Evolutionary conservation across 2,888 invertebrate genomes (phyloP).

Genomic region (Xanthia togata): DNA sequence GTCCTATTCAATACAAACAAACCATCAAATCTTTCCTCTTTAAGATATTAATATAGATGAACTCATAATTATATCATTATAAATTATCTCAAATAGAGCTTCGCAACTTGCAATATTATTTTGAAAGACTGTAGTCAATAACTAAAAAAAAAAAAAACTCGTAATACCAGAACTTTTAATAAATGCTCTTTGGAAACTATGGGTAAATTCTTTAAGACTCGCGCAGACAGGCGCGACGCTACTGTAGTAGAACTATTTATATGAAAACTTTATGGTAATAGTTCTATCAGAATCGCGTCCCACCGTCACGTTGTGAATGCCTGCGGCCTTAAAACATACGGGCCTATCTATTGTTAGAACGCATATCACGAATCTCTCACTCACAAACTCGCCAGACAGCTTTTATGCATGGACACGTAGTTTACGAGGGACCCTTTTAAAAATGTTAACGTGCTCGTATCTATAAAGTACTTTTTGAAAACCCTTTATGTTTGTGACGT

Average conservation of each 20-base stretch:
- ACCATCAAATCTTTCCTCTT: too few relatives aligned
- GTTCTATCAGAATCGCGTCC: too few relatives aligned
- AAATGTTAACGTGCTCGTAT: neutral
- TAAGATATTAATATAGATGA: too few relatives aligned
- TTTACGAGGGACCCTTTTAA: constrained; percentile 49
- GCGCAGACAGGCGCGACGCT: too few relatives aligned
- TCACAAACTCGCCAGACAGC: constrained; percentile 9
- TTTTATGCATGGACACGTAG: constrained; percentile 39
- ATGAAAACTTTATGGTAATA: too few relatives aligned
- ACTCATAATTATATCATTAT: too few relatives aligned
- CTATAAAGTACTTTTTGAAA: constrained; percentile 26
- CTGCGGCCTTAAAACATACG: neutral
- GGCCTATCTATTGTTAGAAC: neutral
- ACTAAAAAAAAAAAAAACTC: neutral
- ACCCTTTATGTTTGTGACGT: constrained; percentile 12
- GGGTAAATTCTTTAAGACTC: neutral
- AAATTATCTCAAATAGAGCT: neutral
- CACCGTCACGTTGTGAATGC: too few relatives aligned
- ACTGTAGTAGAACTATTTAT: too few relatives aligned
- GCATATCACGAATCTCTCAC: constrained; percentile 20
- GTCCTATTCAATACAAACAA: too few relatives aligned
- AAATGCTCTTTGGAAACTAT: neutral
- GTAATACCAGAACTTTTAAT: neutral
- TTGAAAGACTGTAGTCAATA: neutral
- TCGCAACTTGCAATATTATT: neutral